Evolutionary conservation across 1,140 invertebrate species (phyloP), one percentile per base, ranked within the genome.

Genomic region (Scylla paramamosain): DNA sequence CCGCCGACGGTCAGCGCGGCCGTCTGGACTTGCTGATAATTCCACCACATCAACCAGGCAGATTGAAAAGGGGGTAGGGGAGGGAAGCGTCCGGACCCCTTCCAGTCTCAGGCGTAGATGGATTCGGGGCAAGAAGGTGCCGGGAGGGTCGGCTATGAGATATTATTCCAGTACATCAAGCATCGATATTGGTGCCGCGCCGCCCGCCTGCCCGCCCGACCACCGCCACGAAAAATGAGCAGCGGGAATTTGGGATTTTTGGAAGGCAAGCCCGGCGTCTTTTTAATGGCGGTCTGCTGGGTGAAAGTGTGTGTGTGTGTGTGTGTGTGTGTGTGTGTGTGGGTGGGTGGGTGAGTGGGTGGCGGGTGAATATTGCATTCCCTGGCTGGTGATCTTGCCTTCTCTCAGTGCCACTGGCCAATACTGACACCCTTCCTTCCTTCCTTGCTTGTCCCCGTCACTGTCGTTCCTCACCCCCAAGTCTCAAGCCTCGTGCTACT

Each of bases 131-230:
- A 95, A 92, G 91, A 93, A 87, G 91, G 91, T 93, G 94, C 83
- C 32, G 52, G 59, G 48, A 84, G 31, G 89, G 82, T 52, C 91
- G 94, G 92, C 94, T 95, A 93, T 95, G 94, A 92, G 94, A 95
- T 95, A 95, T 95, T 95, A 95, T 95, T 95, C 94, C 94, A 93
- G 94, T 95, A 95, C 94, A 95, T 95, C 94, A 95, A 95, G 94
- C 94, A 95, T 95, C 94, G 94, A 95, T 95, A 95, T 95, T 95
- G 94, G 94, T 77, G 88, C 91, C 94, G 86, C 48, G 91, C 39
- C 39, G 39, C 39, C 39, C 39, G 39, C 39, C 39, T 39, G 39
- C 39, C 39, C 48, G 91, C 83, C 46, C 91, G 83, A 91, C 91
- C 94, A 92, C 39, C 88, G 88, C 86, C 12, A 89, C 84, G 86